Percentiles rank a stretch among this genome's conserved stretches.
phyloP scores from a whole-genome alignment of 2,797 vertebrate species.

The Pipistrellus kuhlii region DNA sequence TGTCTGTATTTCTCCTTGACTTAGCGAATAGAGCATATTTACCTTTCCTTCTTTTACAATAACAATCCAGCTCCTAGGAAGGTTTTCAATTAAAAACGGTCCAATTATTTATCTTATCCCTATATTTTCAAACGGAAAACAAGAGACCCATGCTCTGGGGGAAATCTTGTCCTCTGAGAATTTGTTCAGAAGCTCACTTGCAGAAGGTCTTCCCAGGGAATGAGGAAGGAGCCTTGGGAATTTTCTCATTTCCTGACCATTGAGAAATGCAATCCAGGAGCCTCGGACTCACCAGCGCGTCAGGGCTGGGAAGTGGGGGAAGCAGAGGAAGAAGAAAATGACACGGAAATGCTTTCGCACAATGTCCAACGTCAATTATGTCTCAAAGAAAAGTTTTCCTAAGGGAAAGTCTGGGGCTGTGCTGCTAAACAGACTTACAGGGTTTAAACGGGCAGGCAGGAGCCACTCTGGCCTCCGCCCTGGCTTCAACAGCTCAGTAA shows the following conservation, averaged over 20 bases:
- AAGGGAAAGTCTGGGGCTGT: neutral
- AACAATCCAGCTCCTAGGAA: neutral
- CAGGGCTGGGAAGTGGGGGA: neutral
- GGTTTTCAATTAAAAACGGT: conserved; percentile 22
- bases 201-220: neutral
- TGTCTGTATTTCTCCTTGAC: neutral
- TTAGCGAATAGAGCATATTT: neutral
- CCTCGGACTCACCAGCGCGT: neutral
- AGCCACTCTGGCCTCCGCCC: no score
- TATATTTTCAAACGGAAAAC: conserved; percentile 11
- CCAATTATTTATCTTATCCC: neutral
- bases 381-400: neutral
- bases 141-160: neutral
- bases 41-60: neutral
- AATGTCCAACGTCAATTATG: neutral
- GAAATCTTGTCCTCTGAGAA: neutral
- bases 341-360: neutral
- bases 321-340: neutral
- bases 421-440: neutral
- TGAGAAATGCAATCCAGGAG: neutral
- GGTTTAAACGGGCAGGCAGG: neutral
- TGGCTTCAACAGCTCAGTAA: neutral
- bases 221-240: neutral
- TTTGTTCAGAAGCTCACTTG: conserved; percentile 2
- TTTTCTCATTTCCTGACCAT: conserved; percentile 26